Conservation (phyloP, 1,140 invertebrate species). For the Zaprionus gabonicus region DNA sequence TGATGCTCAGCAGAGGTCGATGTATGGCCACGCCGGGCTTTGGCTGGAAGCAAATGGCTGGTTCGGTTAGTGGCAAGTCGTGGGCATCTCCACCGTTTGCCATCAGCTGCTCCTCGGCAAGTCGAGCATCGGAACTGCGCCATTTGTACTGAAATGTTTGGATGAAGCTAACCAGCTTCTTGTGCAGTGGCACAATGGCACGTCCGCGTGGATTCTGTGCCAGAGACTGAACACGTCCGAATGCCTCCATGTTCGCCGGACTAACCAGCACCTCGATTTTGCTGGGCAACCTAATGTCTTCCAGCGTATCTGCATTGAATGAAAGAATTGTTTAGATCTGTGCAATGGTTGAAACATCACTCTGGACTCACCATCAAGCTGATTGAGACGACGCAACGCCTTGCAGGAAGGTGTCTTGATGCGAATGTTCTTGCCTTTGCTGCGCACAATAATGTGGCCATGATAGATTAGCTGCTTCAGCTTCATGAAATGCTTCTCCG, state of each 20-base stretch:
- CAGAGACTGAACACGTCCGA: conserved; percentile 92
- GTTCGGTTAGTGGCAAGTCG: conserved; percentile 35
- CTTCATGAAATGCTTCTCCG: conserved; percentile 92
- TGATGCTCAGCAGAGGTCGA: conserved; percentile 89
- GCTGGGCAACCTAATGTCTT: conserved; percentile 91
- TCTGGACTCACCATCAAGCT: conserved; percentile 90
- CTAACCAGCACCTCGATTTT: conserved; percentile 91
- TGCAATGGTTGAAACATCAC: not conserved
- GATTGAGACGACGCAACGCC: conserved; percentile 94
- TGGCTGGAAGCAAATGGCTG: conserved; percentile 72
- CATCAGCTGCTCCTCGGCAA: conserved; percentile 68
- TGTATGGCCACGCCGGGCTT: conserved; percentile 87
- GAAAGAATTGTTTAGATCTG: not conserved
- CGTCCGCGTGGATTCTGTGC: conserved; percentile 96
- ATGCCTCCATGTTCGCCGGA: conserved; percentile 91
- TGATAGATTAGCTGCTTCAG: conserved; percentile 94
- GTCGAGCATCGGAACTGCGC: conserved; percentile 86
- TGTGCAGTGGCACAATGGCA: conserved; percentile 90
- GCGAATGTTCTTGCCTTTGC: conserved; percentile 93
- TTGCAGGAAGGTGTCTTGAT: conserved; percentile 96
- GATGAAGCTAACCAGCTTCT: conserved; percentile 90
- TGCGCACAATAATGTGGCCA: conserved; percentile 92
- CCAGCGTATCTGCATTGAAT: conserved; percentile 88
- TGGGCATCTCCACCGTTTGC: not conserved
- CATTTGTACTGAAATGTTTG: conserved; percentile 92